Conservation (phyloP, 2,797 vertebrate genomes). For the Gambusia yucatana region DNA sequence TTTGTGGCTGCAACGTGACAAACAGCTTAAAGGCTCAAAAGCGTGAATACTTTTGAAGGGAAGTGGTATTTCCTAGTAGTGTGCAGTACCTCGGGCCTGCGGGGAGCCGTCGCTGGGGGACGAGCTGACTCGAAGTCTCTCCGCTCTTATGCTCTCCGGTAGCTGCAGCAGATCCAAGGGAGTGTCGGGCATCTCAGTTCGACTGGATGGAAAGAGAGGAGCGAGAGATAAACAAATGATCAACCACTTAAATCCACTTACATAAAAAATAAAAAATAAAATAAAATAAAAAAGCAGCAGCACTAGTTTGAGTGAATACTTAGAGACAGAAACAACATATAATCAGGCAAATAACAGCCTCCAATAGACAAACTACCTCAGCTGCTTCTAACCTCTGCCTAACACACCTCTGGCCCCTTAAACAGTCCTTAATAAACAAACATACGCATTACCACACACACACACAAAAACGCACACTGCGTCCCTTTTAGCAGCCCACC, state of each 20-base stretch:
- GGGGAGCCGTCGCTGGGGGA: slow-evolving; percentile 70
- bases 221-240: slow-evolving; percentile 46
- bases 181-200: slow-evolving; percentile 83
- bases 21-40: background rate
- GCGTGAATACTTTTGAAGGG: background rate
- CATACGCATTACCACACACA: slow-evolving; percentile 50
- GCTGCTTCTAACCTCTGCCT: slow-evolving; percentile 58
- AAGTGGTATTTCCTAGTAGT: slow-evolving; percentile 11
- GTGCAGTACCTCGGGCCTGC: slow-evolving; percentile 78
- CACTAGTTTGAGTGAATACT: slow-evolving; percentile 65
- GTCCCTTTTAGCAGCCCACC: slow-evolving; percentile 72
- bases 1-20: background rate
- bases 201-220: slow-evolving; percentile 71
- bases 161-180: slow-evolving; percentile 89
- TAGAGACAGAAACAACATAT: slow-evolving; percentile 71
- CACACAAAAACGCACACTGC: slow-evolving; percentile 41
- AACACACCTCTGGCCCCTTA: slow-evolving; percentile 46
- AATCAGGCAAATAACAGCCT: slow-evolving; percentile 69
- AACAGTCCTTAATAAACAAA: slow-evolving; percentile 40
- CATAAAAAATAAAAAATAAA: slow-evolving; percentile 19
- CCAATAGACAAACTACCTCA: slow-evolving; percentile 56
- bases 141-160: slow-evolving; percentile 77
- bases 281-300: slow-evolving; percentile 33
- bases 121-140: slow-evolving; percentile 74
- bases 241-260: slow-evolving; percentile 68